Evolutionary conservation across 2,888 invertebrate genomes (phyloP), one percentile per base, ranked within the genome.

Genomic region (Conus canariensis): DNA sequence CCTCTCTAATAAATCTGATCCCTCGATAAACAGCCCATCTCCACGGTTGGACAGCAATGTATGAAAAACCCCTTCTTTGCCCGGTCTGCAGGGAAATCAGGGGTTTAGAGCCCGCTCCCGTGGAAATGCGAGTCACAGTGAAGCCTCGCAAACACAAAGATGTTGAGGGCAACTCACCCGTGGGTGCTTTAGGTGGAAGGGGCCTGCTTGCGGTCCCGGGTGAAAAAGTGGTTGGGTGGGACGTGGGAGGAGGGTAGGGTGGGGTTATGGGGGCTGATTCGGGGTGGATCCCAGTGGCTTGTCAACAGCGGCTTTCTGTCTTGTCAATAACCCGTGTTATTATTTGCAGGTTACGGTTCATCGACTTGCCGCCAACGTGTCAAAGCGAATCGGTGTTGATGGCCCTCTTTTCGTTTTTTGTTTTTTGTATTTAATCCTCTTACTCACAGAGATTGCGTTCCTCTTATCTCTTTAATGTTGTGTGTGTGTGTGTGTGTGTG

Each of bases 81-180:
- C 7, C 74, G 19, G 87, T 87, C 87, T 87, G n/a, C 74, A 6
- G 87, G 87, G 87, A 87, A 87, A 87, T 87, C 86, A 86, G 59
- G 64, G 25, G 56, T 10, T n/a, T 56, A 83, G 25, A 19, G 56
- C 82, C 58, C 56, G 12, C 64, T 64, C 16, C 64, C 64, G 22
- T 22, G 9, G 58, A 58, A 83, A 83, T 56, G 64, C 14, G 86
- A 86, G 64, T 25, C 64, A 64, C 30, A 30, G 1, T 14, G 30
- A 86, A 86, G 67, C 59, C 22, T 86, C 25, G 59, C 30, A 64
- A 86, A 86, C 86, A 86, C 5, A 64, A 83, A 56, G 58, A 22
- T 19, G 58, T 22, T 83, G 56, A 19, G 70, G 77, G 64, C 16
- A 83, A 83, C 56, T 58, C 58, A 25, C 8, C 82, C 82, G 82